These are phyloP conservation scores for Cariama cristata DNA, from an alignment of 2,113 vertebrate genomes.

Conservation along the genomic window DNA sequence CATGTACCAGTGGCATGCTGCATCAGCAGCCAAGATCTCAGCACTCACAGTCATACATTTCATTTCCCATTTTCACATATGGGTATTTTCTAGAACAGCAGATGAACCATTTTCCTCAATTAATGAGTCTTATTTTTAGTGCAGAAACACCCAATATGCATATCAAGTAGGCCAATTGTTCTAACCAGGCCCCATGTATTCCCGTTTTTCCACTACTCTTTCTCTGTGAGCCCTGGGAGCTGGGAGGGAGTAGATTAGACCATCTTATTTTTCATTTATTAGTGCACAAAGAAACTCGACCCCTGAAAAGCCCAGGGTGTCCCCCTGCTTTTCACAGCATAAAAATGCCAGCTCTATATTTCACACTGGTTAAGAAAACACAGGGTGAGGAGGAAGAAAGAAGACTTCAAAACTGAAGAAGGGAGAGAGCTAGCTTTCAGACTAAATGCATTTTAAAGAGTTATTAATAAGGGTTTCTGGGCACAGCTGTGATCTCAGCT, in stretches of 20 bases:
- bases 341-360: not conserved
- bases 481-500: not conserved
- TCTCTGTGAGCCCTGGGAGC: not conserved
- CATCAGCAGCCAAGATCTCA: not conserved
- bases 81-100: constrained; percentile 10
- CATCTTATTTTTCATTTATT: not conserved
- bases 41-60: not conserved
- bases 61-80: not conserved
- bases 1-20: not conserved
- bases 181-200: not conserved
- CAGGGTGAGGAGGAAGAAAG: not conserved
- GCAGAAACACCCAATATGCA: not conserved
- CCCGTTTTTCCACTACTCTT: not conserved
- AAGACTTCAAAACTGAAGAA: not conserved
- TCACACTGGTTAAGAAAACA: not conserved
- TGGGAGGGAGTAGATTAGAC: not conserved
- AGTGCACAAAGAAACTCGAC: not conserved
- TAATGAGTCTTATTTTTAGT: constrained; percentile 27
- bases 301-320: not conserved
- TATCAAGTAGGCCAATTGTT: constrained; percentile 14
- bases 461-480: not conserved
- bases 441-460: not conserved
- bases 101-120: constrained; percentile 5
- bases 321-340: not conserved
- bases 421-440: not conserved